Evolutionary conservation across 2,888 invertebrate genomes (phyloP), one percentile per base, ranked within the genome.

Genomic region (Scrobipalpa atriplicella): DNA sequence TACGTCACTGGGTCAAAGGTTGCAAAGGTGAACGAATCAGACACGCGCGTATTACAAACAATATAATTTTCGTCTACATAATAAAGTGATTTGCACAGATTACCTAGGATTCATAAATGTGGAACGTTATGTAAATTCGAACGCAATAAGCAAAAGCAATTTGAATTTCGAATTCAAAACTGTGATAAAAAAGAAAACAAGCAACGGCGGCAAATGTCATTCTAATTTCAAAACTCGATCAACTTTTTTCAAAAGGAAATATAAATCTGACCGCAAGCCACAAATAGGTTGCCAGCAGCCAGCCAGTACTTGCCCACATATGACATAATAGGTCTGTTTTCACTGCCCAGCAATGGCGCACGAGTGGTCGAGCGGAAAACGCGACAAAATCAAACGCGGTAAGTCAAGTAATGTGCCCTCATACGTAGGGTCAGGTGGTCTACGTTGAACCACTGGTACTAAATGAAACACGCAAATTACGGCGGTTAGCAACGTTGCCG

Each of bases 1-100:
- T 21, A 56, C 73, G 78, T 77, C 77, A 80, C 75, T 78, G 73
- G 85, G 87, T 77, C 82, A 77, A 72, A 83, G 88, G 86, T 89
- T 81, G 79, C 67, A 65, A 71, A 72, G 75, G 73, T 77, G 72
- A 75, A 71, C 66, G 62, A 71, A 62, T 62, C 36, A 16, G 19
- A 52, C 56, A 64, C 19, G 36, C 29, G 58, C 9, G 21, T 56
- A 21, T 54, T 54, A 56, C n/a, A 47, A 64, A 64, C 56, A 29
- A 64, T 16, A 58, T 52, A 39, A 39, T 38, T 19, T 39, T n/a
- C 39, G 36, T 63, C 51, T 51, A 51, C 18, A 41, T 62, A 36
- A 41, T 62, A 36, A 41, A 60, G 16, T n/a, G 47, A 66, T 62
- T 56, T 18, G 13, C 10, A 21, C 21, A 21, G 54, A 56, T 62